phyloP scores from a whole-genome alignment of 2,888 invertebrate species.

The Trisateles emortualis region DNA sequence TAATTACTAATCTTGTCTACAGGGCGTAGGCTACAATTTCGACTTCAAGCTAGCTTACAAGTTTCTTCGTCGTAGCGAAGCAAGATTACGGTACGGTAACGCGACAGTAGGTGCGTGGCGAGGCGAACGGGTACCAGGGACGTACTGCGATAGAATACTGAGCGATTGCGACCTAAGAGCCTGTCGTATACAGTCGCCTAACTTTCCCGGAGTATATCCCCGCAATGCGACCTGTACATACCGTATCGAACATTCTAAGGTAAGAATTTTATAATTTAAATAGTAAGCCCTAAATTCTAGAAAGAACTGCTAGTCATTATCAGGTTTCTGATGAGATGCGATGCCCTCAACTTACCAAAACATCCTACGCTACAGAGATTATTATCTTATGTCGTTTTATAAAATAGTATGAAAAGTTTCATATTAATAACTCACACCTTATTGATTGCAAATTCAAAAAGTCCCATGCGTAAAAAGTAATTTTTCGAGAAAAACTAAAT shows the following conservation, averaged over 20 bases:
- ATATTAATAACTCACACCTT: too few species aligned
- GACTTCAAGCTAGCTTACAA: slow-evolving; percentile 95
- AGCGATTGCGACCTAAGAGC: slow-evolving; percentile 91
- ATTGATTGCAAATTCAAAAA: too few species aligned
- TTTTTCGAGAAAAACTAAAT: too few species aligned
- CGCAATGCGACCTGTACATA: slow-evolving; percentile 94
- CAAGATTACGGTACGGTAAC: slow-evolving; percentile 92
- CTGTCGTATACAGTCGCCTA: slow-evolving; percentile 94
- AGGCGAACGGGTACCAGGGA: slow-evolving; percentile 91
- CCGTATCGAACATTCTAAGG: slow-evolving; percentile 89
- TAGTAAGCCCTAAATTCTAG: too few species aligned
- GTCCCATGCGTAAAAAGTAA: too few species aligned
- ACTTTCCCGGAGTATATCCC: slow-evolving; percentile 96
- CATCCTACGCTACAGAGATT: too few species aligned
- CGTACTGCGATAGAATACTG: slow-evolving; percentile 93
- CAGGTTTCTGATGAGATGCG: too few species aligned
- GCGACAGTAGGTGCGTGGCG: slow-evolving; percentile 91
- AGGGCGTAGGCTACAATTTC: slow-evolving; percentile 93
- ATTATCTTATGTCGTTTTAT: too few species aligned
- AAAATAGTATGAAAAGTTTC: too few species aligned
- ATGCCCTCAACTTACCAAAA: too few species aligned
- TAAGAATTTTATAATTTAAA: slow-evolving; percentile 45
- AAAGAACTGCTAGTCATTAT: too few species aligned
- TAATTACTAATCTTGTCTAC: slow-evolving; percentile 38
- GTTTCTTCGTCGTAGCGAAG: slow-evolving; percentile 92